Base-by-base conservation (phyloP, 2,888 invertebrate species). In the Imbricaverruca yamaguchii region DNA sequence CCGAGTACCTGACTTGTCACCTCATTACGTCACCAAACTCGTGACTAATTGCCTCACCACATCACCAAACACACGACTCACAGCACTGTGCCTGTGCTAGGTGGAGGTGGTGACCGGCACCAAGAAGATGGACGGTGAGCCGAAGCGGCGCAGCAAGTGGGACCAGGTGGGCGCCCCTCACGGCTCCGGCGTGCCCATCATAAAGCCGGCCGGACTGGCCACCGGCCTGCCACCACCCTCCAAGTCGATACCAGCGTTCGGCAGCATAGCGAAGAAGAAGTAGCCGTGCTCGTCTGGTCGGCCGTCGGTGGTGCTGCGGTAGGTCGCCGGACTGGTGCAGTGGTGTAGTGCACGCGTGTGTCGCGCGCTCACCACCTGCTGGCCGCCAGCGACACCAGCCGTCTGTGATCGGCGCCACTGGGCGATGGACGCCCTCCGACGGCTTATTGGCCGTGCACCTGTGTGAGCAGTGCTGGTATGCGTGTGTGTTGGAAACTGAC, bases 111-210 rank as follows among this genome's bases (percentile, higher is more conserved):
- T 94, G 1, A 91, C 93, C 6, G 96, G 96, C 81, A 87, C 87
- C 83, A 87, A 87, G 81, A 87, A 87, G 82, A 79, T 78, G 57
- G 55, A 56, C 57, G 23, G 23, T 57, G 78, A 56, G 78, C 78
- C 56, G 53, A 86, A 85, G 81, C 89, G 95, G 81, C 95, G 95
- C 88, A 95, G 95, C 7, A 96, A 96, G 87, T 96, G 96, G 96
- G 95, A 96, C 88, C 95, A 95, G 87, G 94, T 94, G 79, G 87
- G 86, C 13, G 82, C 83, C 13, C 79, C 81, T 18, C 83, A 84
- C 57, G 65, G 77, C 39, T 63, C 81, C 25, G 61, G 81, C 15
- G 81, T 80, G 67, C 83, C 83, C 39, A 53, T 74, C 21, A 74
- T 74, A 39, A 56, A 78, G 57, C 78, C 78, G 13, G 78, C 78